A percentile compares a stretch with the other conserved stretches of the same genome.
phyloP scores from a whole-genome alignment of 1,140 invertebrate species.

The Palaemon carinicauda region DNA sequence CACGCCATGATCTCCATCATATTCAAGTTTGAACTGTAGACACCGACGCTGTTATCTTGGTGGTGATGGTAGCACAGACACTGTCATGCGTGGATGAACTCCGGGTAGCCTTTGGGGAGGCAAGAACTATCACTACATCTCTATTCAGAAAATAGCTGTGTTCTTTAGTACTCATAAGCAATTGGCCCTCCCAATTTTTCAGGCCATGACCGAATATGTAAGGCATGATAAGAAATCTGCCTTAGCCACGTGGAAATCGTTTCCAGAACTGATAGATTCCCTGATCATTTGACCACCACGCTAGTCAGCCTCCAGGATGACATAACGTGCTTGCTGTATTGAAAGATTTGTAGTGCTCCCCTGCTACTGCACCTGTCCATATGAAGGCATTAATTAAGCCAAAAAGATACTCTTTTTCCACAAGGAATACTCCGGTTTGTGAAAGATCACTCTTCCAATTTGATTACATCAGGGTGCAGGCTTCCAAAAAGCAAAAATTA shows the following conservation, averaged over 20 bases:
- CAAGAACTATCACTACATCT: slow-evolving; percentile 5
- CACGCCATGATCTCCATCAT: neutral
- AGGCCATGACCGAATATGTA: neutral
- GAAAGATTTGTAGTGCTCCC: neutral
- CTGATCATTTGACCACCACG: neutral
- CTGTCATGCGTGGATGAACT: neutral
- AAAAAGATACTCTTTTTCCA: neutral
- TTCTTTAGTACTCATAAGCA: neutral
- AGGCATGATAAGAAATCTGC: neutral
- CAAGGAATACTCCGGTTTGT: too few relatives aligned
- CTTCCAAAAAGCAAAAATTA: too few relatives aligned
- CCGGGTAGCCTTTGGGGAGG: neutral
- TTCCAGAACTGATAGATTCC: neutral
- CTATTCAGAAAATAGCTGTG: neutral
- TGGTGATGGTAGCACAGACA: neutral
- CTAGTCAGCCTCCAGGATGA: neutral
- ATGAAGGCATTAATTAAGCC: neutral
- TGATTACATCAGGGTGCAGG: neutral
- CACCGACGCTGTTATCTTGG: neutral
- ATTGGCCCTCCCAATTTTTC: neutral
- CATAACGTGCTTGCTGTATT: neutral
- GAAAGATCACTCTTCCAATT: slow-evolving; percentile 3
- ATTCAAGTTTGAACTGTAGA: neutral
- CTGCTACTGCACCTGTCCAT: neutral
- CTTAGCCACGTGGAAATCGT: neutral